Percentiles rank a stretch among this genome's conserved stretches.
Conservation (phyloP, 1,140 invertebrate species). For the Uloborus diversus region DNA sequence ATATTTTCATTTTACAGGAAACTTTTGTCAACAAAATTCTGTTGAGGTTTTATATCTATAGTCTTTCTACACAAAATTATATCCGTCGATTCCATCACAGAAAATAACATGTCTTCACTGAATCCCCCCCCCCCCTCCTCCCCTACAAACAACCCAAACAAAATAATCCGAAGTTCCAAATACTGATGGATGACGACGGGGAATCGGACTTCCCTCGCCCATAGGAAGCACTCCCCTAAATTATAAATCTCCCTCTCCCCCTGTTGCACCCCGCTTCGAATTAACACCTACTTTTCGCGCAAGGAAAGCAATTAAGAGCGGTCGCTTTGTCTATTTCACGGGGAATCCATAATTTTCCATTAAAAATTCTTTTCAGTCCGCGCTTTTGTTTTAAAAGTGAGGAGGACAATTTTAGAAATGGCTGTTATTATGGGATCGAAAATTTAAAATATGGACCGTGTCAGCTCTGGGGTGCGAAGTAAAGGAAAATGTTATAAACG, state of each 20-base stretch:
- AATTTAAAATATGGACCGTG: slow-evolving; percentile 39
- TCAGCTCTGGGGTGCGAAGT: not conserved
- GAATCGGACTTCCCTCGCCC: slow-evolving; percentile 4
- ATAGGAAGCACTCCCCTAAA: slow-evolving; percentile 30
- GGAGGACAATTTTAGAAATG: slow-evolving; percentile 21
- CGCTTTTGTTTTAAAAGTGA: slow-evolving; percentile 10
- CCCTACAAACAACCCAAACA: slow-evolving; percentile 11
- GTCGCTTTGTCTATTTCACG: slow-evolving; percentile 39
- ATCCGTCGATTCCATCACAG: not conserved
- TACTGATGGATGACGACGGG: slow-evolving; percentile 42
- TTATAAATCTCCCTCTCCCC: slow-evolving; percentile 30
- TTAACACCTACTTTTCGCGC: slow-evolving; percentile 19
- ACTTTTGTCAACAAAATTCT: not conserved
- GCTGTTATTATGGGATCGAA: slow-evolving; percentile 2
- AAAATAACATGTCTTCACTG: not conserved
- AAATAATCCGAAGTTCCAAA: slow-evolving; percentile 39
- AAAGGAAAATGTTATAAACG: too few relatives aligned
- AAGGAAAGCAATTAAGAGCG: slow-evolving; percentile 37
- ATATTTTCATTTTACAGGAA: not conserved
- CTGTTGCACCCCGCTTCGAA: slow-evolving; percentile 23
- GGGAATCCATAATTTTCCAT: slow-evolving; percentile 50
- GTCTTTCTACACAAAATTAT: not conserved
- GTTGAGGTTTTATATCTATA: too few relatives aligned
- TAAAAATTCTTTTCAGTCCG: slow-evolving; percentile 25
- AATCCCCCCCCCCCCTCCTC: not conserved